Conservation (phyloP, 2,797 vertebrate species). For the Gymnoscopelus braueri region DNA sequence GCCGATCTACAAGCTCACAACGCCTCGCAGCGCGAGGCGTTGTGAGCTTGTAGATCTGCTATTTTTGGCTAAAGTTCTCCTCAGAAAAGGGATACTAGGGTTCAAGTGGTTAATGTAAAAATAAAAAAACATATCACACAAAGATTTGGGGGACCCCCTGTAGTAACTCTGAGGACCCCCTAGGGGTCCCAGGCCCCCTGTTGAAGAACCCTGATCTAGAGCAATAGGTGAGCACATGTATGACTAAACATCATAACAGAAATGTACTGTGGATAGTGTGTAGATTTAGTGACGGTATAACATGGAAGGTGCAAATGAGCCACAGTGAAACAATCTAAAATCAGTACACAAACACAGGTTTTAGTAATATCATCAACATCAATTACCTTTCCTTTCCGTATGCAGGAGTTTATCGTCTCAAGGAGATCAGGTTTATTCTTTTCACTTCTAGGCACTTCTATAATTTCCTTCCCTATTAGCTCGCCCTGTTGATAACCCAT, state of each 20-base stretch:
- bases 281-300: not conserved
- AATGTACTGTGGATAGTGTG: not conserved
- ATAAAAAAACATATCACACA: too few species aligned
- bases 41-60: too few species aligned
- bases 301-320: not conserved
- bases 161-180: too few species aligned
- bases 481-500: constrained; percentile 97
- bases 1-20: too few species aligned
- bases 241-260: not conserved
- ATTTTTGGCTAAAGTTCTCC: too few species aligned
- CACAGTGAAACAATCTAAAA: not conserved
- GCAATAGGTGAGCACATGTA: not conserved
- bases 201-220: too few species aligned
- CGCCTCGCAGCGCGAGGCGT: too few species aligned
- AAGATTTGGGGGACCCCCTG: too few species aligned
- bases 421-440: constrained; percentile 96
- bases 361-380: constrained; percentile 24
- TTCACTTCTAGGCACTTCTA: constrained; percentile 96
- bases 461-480: constrained; percentile 93
- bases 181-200: too few species aligned
- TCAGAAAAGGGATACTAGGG: too few species aligned
- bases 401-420: constrained; percentile 94
- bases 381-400: constrained; percentile 95
- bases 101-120: too few species aligned
- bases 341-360: not conserved